Conservation (phyloP, 1,140 invertebrate genomes). For the Scaptomyza hsui region DNA sequence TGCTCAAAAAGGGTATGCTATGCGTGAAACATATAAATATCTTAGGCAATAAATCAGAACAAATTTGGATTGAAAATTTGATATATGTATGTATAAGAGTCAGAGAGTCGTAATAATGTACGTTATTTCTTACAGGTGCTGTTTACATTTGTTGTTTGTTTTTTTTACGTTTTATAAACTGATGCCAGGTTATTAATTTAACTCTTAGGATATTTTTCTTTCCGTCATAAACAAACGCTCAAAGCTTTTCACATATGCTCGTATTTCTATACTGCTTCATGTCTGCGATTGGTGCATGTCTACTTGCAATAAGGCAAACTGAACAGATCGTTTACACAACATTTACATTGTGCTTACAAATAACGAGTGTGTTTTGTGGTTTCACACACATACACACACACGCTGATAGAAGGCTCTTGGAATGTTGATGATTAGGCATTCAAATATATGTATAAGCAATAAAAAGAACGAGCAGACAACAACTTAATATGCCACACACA, state of each 20-base stretch:
- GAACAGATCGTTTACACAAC: slow-evolving; percentile 46
- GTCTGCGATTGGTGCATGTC: slow-evolving; percentile 47
- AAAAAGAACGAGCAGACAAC: slow-evolving; percentile 40
- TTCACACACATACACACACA: slow-evolving; percentile 13
- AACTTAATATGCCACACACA: slow-evolving; percentile 44
- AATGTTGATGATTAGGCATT: slow-evolving; percentile 56
- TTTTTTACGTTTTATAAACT: too few species aligned
- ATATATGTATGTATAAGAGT: too few species aligned
- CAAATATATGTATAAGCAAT: slow-evolving; percentile 48
- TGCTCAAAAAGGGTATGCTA: not conserved
- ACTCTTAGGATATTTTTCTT: too few species aligned
- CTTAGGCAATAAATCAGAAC: too few species aligned
- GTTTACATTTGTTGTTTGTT: too few species aligned
- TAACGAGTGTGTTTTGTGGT: slow-evolving; percentile 1
- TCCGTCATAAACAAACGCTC: not conserved
- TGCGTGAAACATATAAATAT: not conserved
- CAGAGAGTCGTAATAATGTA: too few species aligned
- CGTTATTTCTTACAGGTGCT: too few species aligned
- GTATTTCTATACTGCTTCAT: slow-evolving; percentile 12
- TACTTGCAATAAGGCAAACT: slow-evolving; percentile 42
- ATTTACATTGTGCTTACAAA: slow-evolving; percentile 35
- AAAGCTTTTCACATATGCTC: not conserved
- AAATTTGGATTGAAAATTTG: too few species aligned
- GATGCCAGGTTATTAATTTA: too few species aligned
- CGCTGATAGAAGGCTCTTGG: slow-evolving; percentile 13